Evolutionary conservation across 2,888 invertebrate species (phyloP), one percentile per base, ranked within the genome.

Genomic region (Hanleya hanleyi): DNA sequence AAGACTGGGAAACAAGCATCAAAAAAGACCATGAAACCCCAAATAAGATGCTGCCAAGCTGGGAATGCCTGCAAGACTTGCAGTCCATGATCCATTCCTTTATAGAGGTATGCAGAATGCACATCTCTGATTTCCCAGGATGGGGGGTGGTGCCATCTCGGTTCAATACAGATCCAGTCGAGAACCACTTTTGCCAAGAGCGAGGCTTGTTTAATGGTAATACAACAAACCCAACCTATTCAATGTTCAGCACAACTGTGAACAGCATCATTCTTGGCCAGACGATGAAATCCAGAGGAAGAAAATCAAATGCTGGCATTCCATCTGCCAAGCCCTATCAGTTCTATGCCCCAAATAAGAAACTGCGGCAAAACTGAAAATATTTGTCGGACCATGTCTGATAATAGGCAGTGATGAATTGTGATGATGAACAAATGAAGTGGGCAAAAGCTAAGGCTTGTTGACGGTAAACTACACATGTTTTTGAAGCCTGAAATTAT

Each of bases 111-210:
- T 6, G 38, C 12, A 29, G 35, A 12, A 7, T 47, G 15, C 65
- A 69, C 65, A 26, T 65, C 1, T 1, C 37, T 6, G 51, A 70
- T 29, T 67, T 62, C 50, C 35, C 50, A 29, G 26, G 65, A 4
- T 57, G 35, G 36, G 65, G 65, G 18, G 15, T 74, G 7, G 26
- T 65, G 37, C 74, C 74, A 64, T 32, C 38, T 9, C 35, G 65
- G 22, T 38, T 74, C 12, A 74, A 74, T 26, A 47, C 70, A 36
- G 74, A 74, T 22, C 35, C 71, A 2, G 61, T 71, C 15, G 74
- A 73, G 41, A 73, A 73, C n/a, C 50, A 68, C 18, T 73, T 69
- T 41, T 69, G 73, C 33, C 73, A 73, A 32, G 33, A 67, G 32
- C 22, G 71, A 36, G n/a, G 67, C 12, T 68, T 68, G 18, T 71